Percentiles rank a stretch among this genome's conserved stretches.
phyloP scores from a whole-genome alignment of 2,888 invertebrate species.

The Noctua comes region DNA sequence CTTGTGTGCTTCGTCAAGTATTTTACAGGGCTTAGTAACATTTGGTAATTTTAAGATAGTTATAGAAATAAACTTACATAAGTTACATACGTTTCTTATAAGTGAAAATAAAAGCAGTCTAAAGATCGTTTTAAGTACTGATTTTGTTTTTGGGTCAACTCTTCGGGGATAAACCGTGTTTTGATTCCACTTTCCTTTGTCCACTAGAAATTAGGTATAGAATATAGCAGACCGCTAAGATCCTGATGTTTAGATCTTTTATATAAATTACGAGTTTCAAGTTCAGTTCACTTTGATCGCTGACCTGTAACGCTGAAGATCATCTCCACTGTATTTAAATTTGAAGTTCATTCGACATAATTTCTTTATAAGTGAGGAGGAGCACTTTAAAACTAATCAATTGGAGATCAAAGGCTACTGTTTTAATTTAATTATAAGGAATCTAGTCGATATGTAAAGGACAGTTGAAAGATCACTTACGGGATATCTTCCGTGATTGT shows the following conservation, averaged over 20 bases:
- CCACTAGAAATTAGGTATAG: background rate
- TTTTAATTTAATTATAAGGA: background rate
- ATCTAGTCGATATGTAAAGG: background rate
- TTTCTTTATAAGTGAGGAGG: conserved; percentile 3
- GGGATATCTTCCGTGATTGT: too few species aligned
- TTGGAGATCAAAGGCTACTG: background rate
- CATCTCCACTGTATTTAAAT: conserved; percentile 23
- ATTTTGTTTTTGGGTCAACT: background rate
- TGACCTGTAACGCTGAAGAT: conserved; percentile 26
- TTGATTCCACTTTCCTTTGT: background rate
- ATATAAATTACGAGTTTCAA: conserved; percentile 13
- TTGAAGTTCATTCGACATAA: background rate
- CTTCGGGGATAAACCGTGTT: background rate
- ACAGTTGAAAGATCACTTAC: background rate
- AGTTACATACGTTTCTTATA: too few species aligned
- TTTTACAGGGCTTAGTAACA: background rate
- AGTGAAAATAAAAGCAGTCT: background rate
- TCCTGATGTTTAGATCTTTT: background rate
- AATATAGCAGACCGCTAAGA: background rate
- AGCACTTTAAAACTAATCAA: conserved; percentile 13
- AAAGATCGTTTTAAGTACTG: background rate
- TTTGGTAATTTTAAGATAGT: background rate
- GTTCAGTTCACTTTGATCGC: conserved; percentile 28
- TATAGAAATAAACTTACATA: background rate
- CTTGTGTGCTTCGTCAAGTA: background rate